Evolutionary conservation across 2,888 invertebrate genomes (phyloP), one percentile per base, ranked within the genome.

Genomic region (Hydropsyche betteni): DNA sequence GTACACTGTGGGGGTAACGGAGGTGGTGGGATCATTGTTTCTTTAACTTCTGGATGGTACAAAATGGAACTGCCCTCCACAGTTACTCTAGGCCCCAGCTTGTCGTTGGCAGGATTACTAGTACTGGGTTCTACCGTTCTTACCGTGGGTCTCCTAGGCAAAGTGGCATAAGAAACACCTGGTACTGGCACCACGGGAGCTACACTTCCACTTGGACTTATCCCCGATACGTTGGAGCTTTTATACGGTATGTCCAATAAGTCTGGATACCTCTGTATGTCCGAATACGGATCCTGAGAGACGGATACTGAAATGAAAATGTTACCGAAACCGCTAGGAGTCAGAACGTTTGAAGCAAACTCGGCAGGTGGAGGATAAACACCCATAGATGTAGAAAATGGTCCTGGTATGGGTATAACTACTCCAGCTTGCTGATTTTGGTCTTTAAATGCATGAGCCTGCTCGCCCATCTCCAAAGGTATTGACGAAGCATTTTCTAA

Each of bases 221-320:
- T 74, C 8, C 70, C 71, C 83, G 85, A 81, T 83, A 85, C 80
- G 77, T 85, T 84, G 79, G 86, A 82, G 73, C 90, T 85, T 81
- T 89, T 79, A 44, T 79, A 88, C 73, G 92, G 91, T 80, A 92
- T 90, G 83, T 92, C 92, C 80, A 92, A 84, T 77, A 93, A 85
- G 83, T 92, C 93, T 61, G 92, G 93, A 84, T 92, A 92, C 82
- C 91, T 89, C 79, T 89, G 89, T 68, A 90, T 87, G 81, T 86
- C 86, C 79, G 88, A 82, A 74, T 87, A 85, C 81, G 90, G 89
- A 80, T 92, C 92, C 83, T 91, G 91, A 80, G 91, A 91, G 80
- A 92, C 89, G 8, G 92, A 91, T 70, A 92, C 92, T 79, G 92
- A 91, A 81, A 92, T 92, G 84, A 92, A 92, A 80, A 92, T 92